Percentiles rank a stretch among this genome's conserved stretches.
Evolutionary conservation across 2,113 vertebrate species (phyloP).

Genomic region (Ochotona curzoniae): DNA sequence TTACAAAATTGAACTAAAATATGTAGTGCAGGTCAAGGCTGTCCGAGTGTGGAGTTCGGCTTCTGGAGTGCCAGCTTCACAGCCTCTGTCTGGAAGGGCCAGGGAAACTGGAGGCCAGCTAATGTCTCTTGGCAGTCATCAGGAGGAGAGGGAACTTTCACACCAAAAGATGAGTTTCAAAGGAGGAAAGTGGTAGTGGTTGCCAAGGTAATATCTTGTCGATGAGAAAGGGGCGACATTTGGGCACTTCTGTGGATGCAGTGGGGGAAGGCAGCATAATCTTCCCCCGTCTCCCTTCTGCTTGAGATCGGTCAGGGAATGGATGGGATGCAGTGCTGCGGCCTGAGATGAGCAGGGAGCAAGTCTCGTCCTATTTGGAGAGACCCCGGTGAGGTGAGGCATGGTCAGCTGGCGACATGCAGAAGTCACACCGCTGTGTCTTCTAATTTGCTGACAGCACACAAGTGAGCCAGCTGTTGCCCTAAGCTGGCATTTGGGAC

Average conservation of each 20-base stretch:
- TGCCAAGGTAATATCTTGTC: conserved; percentile 76
- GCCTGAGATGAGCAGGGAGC: conserved; percentile 63
- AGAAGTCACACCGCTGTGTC: conserved; percentile 68
- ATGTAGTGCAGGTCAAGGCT: not conserved
- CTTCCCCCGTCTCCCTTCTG: conserved; percentile 62
- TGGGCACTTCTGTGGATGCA: conserved; percentile 56
- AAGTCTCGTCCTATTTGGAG: conserved; percentile 65
- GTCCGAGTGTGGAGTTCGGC: not conserved
- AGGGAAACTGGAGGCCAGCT: conserved; percentile 2
- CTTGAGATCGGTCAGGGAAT: conserved; percentile 66
- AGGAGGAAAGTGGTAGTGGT: conserved; percentile 42
- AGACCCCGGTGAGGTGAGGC: conserved; percentile 67
- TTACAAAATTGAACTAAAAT: not conserved
- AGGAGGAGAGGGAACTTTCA: not conserved
- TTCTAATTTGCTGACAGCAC: conserved; percentile 72
- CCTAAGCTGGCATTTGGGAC: conserved; percentile 54
- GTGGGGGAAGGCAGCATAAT: conserved; percentile 63
- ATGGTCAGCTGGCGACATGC: conserved; percentile 53
- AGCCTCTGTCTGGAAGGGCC: conserved; percentile 32
- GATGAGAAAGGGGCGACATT: conserved; percentile 59
- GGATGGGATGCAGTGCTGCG: not conserved
- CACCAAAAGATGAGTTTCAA: too few relatives aligned
- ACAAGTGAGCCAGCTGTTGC: conserved; percentile 68
- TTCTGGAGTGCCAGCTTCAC: not conserved
- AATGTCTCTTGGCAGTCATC: conserved; percentile 37